phyloP scores from a whole-genome alignment of 2,797 vertebrate genomes.

The Botia almorhae region DNA sequence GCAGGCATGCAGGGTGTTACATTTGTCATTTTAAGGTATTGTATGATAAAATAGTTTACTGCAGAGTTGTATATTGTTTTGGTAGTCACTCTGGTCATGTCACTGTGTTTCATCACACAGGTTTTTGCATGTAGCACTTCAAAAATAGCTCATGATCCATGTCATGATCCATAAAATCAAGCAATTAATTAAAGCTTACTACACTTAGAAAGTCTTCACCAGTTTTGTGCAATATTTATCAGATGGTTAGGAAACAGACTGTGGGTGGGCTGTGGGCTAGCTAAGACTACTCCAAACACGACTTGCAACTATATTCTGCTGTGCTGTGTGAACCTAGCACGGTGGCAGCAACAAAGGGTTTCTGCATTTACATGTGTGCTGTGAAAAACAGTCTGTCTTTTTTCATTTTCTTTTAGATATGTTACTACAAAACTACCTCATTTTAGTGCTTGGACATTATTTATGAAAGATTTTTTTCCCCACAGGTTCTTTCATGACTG shows the following conservation, averaged over 20 bases:
- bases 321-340: neutral
- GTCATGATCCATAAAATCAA: neutral
- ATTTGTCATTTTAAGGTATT: no score
- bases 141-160: no score
- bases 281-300: neutral
- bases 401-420: slow-evolving; percentile 15
- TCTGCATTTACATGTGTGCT: neutral
- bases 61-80: no score
- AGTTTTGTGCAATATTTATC: neutral
- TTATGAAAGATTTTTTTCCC: slow-evolving; percentile 14
- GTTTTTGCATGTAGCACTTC: neutral
- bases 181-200: neutral
- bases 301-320: neutral
- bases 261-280: neutral
- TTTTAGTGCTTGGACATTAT: slow-evolving; percentile 32
- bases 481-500: slow-evolving; percentile 41
- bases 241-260: neutral
- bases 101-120: neutral
- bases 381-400: slow-evolving; percentile 1
- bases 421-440: slow-evolving; percentile 25
- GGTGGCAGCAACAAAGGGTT: neutral
- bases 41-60: no score
- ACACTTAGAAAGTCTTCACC: neutral
- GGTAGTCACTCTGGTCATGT: neutral
- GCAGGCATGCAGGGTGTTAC: no score